Percentiles rank a stretch among this genome's conserved stretches.
These are phyloP conservation scores for Hyla sarda DNA, from an alignment of 2,113 vertebrate species.

Conservation along the genomic window DNA sequence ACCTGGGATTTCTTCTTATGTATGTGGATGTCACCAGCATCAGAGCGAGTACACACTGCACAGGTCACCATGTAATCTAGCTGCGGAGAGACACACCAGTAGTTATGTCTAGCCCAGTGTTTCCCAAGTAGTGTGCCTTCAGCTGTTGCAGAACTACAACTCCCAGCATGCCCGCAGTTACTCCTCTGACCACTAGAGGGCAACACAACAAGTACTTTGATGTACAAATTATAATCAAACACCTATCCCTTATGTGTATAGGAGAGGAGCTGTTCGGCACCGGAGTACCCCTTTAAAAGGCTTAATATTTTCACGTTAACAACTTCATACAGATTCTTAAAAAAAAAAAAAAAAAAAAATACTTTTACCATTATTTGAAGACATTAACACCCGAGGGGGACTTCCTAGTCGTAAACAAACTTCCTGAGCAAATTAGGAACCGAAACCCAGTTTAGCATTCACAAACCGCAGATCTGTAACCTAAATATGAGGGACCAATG, in stretches of 20 bases:
- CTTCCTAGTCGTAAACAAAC: background rate
- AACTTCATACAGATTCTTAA: background rate
- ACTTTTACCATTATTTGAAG: background rate
- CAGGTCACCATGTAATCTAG: constrained; percentile 97
- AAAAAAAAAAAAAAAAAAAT: no score
- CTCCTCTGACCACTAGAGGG: background rate
- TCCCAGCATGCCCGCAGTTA: no score
- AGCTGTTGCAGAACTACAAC: no score
- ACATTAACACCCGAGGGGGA: background rate
- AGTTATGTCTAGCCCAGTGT: no score
- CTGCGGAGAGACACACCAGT: constrained; percentile 68
- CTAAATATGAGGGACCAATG: no score
- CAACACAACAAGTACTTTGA: background rate
- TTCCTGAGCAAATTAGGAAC: background rate
- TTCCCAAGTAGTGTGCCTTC: no score
- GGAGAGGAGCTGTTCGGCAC: no score
- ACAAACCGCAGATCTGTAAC: background rate
- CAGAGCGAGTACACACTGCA: constrained; percentile 94
- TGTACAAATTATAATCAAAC: no score
- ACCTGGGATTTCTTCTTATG: constrained; percentile 98
- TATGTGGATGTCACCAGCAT: constrained; percentile 96
- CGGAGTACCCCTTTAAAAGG: no score
- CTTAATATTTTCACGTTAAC: no score
- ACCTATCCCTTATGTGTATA: no score
- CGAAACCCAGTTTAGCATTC: background rate